These are phyloP conservation scores for Nestor notabilis DNA, from an alignment of 2,113 vertebrate species.

Conservation along the genomic window DNA sequence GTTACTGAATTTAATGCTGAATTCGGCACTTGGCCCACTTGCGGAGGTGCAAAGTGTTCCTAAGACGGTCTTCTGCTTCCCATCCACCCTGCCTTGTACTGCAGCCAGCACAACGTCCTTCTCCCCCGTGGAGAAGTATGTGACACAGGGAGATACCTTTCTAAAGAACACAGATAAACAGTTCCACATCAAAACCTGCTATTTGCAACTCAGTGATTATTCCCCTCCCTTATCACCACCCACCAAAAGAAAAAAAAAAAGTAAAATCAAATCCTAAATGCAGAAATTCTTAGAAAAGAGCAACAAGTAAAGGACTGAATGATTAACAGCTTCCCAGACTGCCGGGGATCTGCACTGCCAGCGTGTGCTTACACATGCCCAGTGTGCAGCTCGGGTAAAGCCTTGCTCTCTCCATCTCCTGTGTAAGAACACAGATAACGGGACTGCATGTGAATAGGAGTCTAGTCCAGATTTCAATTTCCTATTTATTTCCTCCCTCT, in stretches of 20 bases:
- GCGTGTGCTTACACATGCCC: accelerated
- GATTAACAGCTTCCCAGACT: not conserved
- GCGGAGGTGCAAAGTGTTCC: not conserved
- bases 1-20: not conserved
- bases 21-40: not conserved
- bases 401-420: not conserved
- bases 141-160: not conserved
- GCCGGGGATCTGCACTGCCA: not conserved
- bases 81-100: not conserved
- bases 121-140: not conserved
- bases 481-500: not conserved
- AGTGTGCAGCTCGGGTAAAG: not conserved
- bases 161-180: not conserved
- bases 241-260: not conserved
- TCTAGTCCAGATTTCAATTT: conserved; percentile 6
- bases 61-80: not conserved
- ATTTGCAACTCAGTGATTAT: not conserved
- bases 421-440: not conserved
- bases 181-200: not conserved
- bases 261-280: not conserved
- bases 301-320: not conserved
- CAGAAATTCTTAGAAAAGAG: not conserved
- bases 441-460: not conserved
- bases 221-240: not conserved
- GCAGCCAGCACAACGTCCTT: not conserved